phyloP scores from a whole-genome alignment of 2,888 invertebrate genomes.

The Andricus quercusramuli region DNA sequence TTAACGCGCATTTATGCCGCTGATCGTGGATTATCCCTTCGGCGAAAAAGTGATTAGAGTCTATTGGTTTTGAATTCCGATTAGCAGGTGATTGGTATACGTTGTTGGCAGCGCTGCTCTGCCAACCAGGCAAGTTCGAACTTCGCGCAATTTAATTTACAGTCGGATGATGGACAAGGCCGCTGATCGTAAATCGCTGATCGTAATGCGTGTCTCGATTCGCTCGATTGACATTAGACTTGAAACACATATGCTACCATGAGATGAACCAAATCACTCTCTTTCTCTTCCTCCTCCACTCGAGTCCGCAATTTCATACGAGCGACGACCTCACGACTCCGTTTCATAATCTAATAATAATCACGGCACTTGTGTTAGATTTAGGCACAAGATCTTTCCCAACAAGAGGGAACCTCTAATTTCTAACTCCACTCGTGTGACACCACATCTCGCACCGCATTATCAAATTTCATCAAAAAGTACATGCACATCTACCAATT shows the following conservation, averaged over 20 bases:
- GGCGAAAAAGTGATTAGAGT: constrained; percentile 1
- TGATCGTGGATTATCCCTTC: constrained; percentile 25
- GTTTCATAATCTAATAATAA: constrained; percentile 42
- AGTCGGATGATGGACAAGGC: constrained; percentile 24
- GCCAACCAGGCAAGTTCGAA: constrained; percentile 31
- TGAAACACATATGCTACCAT: constrained; percentile 4
- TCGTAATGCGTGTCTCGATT: constrained; percentile 37
- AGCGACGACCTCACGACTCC: constrained; percentile 35
- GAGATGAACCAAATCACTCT: constrained; percentile 11
- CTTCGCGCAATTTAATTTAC: constrained; percentile 28
- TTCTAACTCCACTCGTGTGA: constrained; percentile 1
- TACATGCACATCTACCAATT: not conserved
- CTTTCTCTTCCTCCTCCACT: not conserved
- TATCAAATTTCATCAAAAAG: not conserved
- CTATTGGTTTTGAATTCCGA: constrained; percentile 22
- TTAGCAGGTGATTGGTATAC: constrained; percentile 5
- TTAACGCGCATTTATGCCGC: constrained; percentile 46
- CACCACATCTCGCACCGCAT: not conserved
- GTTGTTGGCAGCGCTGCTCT: constrained; percentile 1
- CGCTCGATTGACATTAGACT: constrained; percentile 27
- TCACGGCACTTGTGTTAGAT: constrained; percentile 34
- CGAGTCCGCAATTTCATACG: constrained; percentile 21
- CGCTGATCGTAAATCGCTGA: constrained; percentile 26
- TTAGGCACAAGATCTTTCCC: constrained; percentile 20
- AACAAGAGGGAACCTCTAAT: not conserved